Evolutionary conservation across 1,140 invertebrate genomes (phyloP).

Genomic region (Trichonephila clavata): DNA sequence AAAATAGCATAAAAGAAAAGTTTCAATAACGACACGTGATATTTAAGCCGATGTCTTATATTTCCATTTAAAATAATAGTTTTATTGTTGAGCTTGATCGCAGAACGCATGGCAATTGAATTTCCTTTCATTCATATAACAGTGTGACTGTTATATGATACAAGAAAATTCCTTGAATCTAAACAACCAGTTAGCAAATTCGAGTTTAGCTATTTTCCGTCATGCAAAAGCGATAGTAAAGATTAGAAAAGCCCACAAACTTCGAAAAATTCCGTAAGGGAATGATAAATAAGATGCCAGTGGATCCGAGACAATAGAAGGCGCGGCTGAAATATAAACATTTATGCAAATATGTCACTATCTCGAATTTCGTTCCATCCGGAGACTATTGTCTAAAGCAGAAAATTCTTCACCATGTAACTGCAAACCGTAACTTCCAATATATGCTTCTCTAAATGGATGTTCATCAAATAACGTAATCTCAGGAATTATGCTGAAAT

Average conservation of each 20-base stretch:
- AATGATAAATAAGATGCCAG: conserved; percentile 20
- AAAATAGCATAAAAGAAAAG: too few species aligned
- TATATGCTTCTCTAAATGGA: neutral
- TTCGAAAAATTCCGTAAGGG: neutral
- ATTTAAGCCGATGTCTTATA: too few species aligned
- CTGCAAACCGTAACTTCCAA: neutral
- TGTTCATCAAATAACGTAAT: too few species aligned
- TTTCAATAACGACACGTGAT: too few species aligned
- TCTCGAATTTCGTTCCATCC: conserved; percentile 6
- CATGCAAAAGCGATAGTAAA: neutral
- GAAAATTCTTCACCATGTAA: conserved; percentile 15
- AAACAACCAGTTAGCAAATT: neutral
- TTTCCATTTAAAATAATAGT: neutral
- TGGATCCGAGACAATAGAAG: neutral
- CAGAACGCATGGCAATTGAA: neutral
- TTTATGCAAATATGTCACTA: conserved; percentile 35
- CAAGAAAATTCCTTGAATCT: neutral
- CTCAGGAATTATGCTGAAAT: neutral
- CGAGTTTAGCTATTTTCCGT: neutral
- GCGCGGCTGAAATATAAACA: conserved; percentile 30
- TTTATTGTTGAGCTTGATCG: neutral
- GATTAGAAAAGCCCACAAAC: neutral
- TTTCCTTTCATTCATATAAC: neutral
- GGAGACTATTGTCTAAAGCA: conserved; percentile 14
- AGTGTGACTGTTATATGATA: neutral